Evolutionary conservation across 2,797 vertebrate species (phyloP).

Genomic region (Melanotaenia boesemani): DNA sequence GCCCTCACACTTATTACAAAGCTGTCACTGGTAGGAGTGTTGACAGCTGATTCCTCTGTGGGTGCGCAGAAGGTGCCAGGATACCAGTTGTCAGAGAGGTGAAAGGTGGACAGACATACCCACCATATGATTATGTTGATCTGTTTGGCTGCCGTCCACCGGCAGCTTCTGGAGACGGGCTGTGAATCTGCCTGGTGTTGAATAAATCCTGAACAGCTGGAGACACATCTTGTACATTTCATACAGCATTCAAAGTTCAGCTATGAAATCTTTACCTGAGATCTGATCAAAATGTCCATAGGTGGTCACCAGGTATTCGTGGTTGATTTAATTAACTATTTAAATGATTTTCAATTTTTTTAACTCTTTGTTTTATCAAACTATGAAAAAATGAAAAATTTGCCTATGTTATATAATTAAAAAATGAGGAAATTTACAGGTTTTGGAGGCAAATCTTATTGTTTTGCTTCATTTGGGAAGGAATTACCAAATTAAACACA

Average conservation of each 20-base stretch:
- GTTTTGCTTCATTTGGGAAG: no score
- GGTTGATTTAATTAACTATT: no score
- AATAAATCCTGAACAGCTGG: conserved; percentile 3
- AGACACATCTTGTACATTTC: conserved; percentile 23
- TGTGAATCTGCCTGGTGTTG: conserved; percentile 21
- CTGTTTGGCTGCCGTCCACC: conserved; percentile 4
- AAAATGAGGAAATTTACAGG: no score
- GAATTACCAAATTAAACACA: no score
- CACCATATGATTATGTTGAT: conserved; percentile 19
- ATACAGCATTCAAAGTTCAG: not conserved
- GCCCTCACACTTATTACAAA: conserved; percentile 58
- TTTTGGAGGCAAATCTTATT: no score
- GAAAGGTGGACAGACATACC: conserved; percentile 51
- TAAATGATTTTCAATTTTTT: no score
- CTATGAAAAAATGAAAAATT: no score
- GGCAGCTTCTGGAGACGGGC: not conserved
- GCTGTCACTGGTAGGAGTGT: conserved; percentile 48
- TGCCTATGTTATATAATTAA: no score
- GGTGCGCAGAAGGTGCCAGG: conserved; percentile 56
- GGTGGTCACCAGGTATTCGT: no score
- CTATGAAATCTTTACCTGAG: not conserved
- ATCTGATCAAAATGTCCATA: no score
- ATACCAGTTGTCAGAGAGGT: conserved; percentile 67
- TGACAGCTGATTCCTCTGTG: conserved; percentile 60
- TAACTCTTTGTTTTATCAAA: no score